Percentiles rank a stretch among this genome's conserved stretches.
Conservation (phyloP, 2,797 vertebrate genomes). For the Steatocranus sp. region DNA sequence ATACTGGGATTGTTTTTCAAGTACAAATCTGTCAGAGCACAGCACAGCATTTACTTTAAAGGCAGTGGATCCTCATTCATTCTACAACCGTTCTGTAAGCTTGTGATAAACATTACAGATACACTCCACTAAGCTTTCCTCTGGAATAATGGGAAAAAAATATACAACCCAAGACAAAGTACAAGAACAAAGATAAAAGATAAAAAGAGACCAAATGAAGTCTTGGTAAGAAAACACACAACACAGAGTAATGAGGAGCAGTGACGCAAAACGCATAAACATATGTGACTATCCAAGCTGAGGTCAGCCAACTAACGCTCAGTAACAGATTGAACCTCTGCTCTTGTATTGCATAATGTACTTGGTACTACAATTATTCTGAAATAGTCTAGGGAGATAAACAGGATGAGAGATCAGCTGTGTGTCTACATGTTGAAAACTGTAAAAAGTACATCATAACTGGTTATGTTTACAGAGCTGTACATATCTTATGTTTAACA, state of each 20-base stretch:
- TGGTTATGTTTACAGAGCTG: neutral
- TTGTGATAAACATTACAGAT: neutral
- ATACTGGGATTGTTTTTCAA: neutral
- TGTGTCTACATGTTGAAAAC: neutral
- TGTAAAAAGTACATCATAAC: neutral
- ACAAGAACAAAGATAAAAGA: neutral
- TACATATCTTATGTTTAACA: neutral
- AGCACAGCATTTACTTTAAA: neutral
- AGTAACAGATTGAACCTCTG: conserved; percentile 18
- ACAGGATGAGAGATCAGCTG: conserved; percentile 32
- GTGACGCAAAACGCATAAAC: conserved; percentile 35
- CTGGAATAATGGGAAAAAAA: neutral
- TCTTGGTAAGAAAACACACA: neutral
- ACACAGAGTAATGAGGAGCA: neutral
- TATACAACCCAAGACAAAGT: neutral
- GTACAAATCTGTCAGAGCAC: neutral
- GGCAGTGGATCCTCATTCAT: neutral
- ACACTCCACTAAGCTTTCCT: neutral
- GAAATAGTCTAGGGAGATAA: conserved; percentile 13
- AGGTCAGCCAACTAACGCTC: conserved; percentile 35
- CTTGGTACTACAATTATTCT: neutral
- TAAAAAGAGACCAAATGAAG: neutral
- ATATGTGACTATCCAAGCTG: conserved; percentile 2
- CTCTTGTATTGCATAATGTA: conserved; percentile 22
- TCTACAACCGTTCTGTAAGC: neutral